phyloP scores from a whole-genome alignment of 2,888 invertebrate species.

The Synanthedon vespiformis region DNA sequence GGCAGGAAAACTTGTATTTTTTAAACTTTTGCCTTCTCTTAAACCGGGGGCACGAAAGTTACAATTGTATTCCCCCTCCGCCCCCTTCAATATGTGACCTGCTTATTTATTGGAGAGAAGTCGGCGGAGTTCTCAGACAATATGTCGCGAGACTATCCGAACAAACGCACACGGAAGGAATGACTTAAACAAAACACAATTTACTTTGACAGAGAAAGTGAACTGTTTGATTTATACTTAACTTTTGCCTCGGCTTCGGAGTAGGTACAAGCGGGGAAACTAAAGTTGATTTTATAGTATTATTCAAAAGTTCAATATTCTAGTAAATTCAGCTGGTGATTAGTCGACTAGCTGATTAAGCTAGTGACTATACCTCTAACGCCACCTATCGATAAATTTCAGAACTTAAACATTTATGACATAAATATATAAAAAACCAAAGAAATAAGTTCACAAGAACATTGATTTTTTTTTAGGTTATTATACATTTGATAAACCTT shows the following conservation, averaged over 20 bases:
- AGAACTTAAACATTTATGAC: no score
- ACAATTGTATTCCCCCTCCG: constrained; percentile 65
- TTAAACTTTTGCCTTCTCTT: constrained; percentile 64
- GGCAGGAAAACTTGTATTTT: constrained; percentile 62
- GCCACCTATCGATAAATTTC: no score
- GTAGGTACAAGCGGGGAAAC: not conserved
- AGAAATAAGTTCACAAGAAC: no score
- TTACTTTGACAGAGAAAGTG: constrained; percentile 43
- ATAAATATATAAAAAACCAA: no score
- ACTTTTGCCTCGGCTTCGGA: constrained; percentile 16
- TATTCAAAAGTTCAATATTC: no score
- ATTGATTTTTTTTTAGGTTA: no score
- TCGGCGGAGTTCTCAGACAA: constrained; percentile 66
- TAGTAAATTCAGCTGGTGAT: no score
- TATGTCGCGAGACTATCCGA: constrained; percentile 58
- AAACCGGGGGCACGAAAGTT: constrained; percentile 60
- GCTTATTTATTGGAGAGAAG: constrained; percentile 68
- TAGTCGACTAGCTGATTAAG: no score
- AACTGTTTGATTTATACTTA: constrained; percentile 51
- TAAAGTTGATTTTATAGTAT: not conserved
- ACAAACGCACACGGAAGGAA: constrained; percentile 41
- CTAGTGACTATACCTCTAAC: no score
- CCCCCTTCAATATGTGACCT: constrained; percentile 70
- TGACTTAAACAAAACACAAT: constrained; percentile 58
- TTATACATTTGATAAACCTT: no score